phyloP scores from a whole-genome alignment of 2,888 invertebrate species.

The Crepidodera aurea region DNA sequence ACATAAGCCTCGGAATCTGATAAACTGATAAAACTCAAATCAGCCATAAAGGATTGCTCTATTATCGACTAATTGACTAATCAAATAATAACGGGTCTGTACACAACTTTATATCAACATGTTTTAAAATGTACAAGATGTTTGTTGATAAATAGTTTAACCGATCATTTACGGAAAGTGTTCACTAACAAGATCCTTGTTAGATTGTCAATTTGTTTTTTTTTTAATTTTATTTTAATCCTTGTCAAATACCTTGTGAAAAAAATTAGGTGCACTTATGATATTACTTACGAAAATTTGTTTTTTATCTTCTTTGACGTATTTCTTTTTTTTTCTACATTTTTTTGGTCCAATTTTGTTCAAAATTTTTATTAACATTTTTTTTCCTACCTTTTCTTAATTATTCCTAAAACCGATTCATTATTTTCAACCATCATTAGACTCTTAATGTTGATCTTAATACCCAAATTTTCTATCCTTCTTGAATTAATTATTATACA shows the following conservation, averaged over 20 bases:
- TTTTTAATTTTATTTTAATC: too few species aligned
- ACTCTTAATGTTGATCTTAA: constrained; percentile 5
- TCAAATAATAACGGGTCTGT: constrained; percentile 5
- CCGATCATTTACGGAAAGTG: neutral
- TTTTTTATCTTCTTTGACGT: too few species aligned
- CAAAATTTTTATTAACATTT: too few species aligned
- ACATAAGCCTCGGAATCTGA: constrained; percentile 4
- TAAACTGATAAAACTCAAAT: constrained; percentile 16
- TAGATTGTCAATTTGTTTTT: neutral
- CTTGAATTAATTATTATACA: constrained; percentile 19
- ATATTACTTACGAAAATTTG: too few species aligned
- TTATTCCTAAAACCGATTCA: too few species aligned
- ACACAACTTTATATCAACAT: constrained; percentile 6
- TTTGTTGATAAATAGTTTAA: neutral
- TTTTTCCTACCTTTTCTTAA: too few species aligned
- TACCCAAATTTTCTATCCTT: neutral
- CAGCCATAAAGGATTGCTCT: constrained; percentile 16
- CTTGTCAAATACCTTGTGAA: too few species aligned
- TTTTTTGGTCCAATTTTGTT: too few species aligned
- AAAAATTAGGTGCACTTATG: too few species aligned
- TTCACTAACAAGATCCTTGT: neutral
- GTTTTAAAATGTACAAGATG: neutral
- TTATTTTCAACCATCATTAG: neutral
- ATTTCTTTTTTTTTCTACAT: too few species aligned
- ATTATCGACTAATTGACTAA: constrained; percentile 19